Percentiles rank a stretch among this genome's conserved stretches.
phyloP scores from a whole-genome alignment of 2,888 invertebrate genomes.

The Thereva nobilitata region DNA sequence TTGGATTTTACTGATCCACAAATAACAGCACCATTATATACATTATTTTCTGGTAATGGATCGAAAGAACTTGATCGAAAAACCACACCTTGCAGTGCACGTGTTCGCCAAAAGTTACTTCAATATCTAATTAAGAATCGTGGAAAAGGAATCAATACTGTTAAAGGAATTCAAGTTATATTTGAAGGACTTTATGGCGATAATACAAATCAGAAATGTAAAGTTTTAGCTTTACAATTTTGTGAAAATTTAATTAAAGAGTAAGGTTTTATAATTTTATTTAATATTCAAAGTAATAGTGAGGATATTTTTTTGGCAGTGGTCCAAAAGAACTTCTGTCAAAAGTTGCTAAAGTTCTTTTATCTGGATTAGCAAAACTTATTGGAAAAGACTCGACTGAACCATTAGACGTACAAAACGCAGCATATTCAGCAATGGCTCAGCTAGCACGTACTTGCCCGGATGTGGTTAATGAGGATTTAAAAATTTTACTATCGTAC shows the following conservation, averaged over 20 bases:
- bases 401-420: constrained; percentile 60
- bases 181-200: constrained; percentile 86
- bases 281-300: constrained; percentile 4
- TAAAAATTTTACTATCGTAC: constrained; percentile 58
- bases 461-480: constrained; percentile 68
- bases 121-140: constrained; percentile 78
- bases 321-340: constrained; percentile 54
- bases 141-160: constrained; percentile 72
- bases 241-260: constrained; percentile 78
- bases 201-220: constrained; percentile 81
- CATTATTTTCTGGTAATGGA: constrained; percentile 64
- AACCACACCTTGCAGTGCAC: constrained; percentile 77
- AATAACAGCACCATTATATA: constrained; percentile 76
- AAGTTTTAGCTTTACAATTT: constrained; percentile 79
- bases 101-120: constrained; percentile 82
- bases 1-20: constrained; percentile 77
- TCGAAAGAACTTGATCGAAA: constrained; percentile 69
- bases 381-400: constrained; percentile 54
- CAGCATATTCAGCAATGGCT: constrained; percentile 56
- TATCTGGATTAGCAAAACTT: constrained; percentile 55
- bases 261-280: constrained; percentile 61
- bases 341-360: constrained; percentile 55
- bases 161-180: constrained; percentile 83
- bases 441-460: constrained; percentile 62
- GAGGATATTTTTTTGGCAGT: constrained; percentile 42